A percentile compares a stretch with the other conserved stretches of the same genome.
Evolutionary conservation across 2,797 vertebrate genomes (phyloP).

Genomic region (Eurystomus glaucurus): DNA sequence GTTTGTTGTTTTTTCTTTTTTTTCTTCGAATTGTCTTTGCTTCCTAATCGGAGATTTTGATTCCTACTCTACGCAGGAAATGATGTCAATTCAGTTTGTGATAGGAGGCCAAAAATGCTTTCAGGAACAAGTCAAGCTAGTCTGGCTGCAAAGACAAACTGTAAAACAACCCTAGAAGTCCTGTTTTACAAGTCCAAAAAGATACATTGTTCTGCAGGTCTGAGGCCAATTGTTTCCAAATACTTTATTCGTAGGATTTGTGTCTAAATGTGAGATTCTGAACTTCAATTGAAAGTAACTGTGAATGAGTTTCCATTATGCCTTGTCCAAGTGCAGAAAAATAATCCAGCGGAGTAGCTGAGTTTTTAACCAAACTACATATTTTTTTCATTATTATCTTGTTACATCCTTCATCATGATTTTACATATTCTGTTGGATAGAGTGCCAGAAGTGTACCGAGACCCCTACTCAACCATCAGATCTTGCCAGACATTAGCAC

Average conservation of each 20-base stretch:
- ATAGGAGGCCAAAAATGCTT: slow-evolving; percentile 73
- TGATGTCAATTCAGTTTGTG: slow-evolving; percentile 65
- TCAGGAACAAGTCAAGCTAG: slow-evolving; percentile 59
- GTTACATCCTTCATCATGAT: not conserved
- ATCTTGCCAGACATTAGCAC: slow-evolving; percentile 61
- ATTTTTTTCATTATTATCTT: not conserved
- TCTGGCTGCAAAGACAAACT: slow-evolving; percentile 69
- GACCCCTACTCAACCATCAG: not conserved
- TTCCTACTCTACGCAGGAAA: slow-evolving; percentile 62
- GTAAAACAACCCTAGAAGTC: slow-evolving; percentile 34
- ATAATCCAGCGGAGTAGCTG: not conserved
- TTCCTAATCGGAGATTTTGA: slow-evolving; percentile 34
- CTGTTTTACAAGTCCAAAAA: slow-evolving; percentile 83
- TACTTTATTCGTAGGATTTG: slow-evolving; percentile 8
- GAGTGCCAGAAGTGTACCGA: not conserved
- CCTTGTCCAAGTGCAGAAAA: slow-evolving; percentile 16
- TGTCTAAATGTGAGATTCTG: slow-evolving; percentile 56
- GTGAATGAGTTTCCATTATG: slow-evolving; percentile 24
- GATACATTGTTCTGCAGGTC: slow-evolving; percentile 86
- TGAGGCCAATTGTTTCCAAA: slow-evolving; percentile 77
- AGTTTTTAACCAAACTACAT: not conserved
- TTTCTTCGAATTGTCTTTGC: not conserved
- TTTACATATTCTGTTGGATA: slow-evolving; percentile 1
- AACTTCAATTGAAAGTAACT: slow-evolving; percentile 16
- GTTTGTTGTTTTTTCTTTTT: not conserved